Evolutionary conservation across 2,113 vertebrate species (phyloP).

Genomic region (Hyaena hyaena): DNA sequence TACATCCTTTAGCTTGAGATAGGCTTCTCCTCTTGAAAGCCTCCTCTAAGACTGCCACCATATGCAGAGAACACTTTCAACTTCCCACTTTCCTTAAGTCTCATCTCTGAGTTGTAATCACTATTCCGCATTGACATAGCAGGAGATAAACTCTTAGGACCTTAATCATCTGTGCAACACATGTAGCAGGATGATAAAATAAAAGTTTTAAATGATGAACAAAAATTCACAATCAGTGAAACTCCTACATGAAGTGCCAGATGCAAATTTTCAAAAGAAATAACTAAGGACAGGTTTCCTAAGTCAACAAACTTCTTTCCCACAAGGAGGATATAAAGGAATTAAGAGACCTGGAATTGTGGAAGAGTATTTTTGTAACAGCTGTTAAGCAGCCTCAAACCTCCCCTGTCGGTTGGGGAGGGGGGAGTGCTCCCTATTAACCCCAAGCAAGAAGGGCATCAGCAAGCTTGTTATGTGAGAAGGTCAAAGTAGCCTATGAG

Average conservation of each 20-base stretch:
- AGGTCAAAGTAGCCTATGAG: neutral
- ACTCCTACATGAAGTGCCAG: neutral
- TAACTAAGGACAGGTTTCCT: neutral
- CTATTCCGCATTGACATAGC: neutral
- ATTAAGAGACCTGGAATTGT: neutral
- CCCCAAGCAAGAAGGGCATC: neutral
- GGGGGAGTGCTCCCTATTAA: neutral
- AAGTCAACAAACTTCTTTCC: neutral
- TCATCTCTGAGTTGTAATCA: neutral
- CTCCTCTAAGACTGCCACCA: neutral
- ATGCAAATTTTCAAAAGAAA: constrained; percentile 15
- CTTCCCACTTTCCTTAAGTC: neutral
- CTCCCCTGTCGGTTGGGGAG: neutral
- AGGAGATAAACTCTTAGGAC: neutral
- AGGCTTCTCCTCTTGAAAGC: neutral
- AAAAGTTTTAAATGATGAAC: neutral
- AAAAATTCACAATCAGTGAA: neutral
- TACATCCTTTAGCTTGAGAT: neutral
- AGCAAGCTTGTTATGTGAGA: neutral
- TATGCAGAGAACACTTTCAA: neutral
- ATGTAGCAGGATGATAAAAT: neutral
- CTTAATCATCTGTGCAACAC: neutral
- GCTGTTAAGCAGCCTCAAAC: neutral
- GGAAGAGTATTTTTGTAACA: neutral
- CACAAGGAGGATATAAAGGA: neutral